A percentile compares a stretch with the other conserved stretches of the same genome.
Evolutionary conservation across 2,888 invertebrate species (phyloP).

Genomic region (Dicyrtomina minuta): DNA sequence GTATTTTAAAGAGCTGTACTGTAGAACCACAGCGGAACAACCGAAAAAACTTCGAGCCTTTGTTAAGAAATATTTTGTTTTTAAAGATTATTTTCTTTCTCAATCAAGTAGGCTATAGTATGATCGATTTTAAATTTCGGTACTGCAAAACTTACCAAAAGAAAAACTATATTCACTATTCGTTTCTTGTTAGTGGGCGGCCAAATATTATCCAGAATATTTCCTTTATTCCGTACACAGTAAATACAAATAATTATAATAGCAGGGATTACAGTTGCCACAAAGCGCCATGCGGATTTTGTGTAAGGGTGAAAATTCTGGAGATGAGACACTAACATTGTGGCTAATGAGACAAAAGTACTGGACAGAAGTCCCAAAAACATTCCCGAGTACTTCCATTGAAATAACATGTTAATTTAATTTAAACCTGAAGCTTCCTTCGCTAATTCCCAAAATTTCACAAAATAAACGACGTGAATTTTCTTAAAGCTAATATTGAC

Average conservation of each 20-base stretch:
- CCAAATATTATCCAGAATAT: background rate
- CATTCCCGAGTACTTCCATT: conserved; percentile 20
- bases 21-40: conserved; percentile 3
- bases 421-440: too few relatives aligned
- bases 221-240: background rate
- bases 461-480: too few relatives aligned
- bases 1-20: conserved; percentile 12
- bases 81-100: background rate
- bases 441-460: too few relatives aligned
- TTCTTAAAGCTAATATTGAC: too few relatives aligned
- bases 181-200: background rate
- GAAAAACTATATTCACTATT: background rate
- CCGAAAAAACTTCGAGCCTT: conserved; percentile 21
- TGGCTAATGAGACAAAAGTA: conserved; percentile 11
- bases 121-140: background rate
- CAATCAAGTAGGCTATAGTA: background rate
- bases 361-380: background rate
- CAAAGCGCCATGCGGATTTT: conserved; percentile 11
- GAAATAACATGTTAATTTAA: conserved; percentile 6
- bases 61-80: background rate
- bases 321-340: conserved; percentile 12
- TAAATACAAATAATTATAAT: background rate
- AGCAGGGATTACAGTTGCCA: conserved; percentile 8
- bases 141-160: background rate
- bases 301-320: conserved; percentile 10